phyloP scores from a whole-genome alignment of 2,113 vertebrate genomes.

The Cacatua alba region DNA sequence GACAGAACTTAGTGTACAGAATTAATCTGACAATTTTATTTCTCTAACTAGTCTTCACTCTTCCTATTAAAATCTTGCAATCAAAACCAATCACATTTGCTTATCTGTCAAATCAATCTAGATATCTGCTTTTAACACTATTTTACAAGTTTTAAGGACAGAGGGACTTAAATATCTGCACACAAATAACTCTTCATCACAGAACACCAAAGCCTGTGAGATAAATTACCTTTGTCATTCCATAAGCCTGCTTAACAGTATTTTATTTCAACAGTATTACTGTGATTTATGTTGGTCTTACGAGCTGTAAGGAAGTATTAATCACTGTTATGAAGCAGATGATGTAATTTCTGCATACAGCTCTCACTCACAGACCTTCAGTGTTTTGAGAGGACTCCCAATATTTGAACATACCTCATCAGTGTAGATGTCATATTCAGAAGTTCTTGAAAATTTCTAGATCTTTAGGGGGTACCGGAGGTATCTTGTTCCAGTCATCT shows the following conservation, averaged over 20 bases:
- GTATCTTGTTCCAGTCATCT: constrained; percentile 87
- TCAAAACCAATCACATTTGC: not conserved
- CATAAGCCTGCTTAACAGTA: not conserved
- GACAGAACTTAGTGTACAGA: not conserved
- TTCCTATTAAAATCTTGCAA: not conserved
- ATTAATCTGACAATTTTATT: not conserved
- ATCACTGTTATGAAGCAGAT: not conserved
- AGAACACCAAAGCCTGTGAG: not conserved
- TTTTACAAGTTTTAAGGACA: not conserved
- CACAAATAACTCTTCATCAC: not conserved
- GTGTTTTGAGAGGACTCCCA: not conserved
- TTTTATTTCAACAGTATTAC: not conserved
- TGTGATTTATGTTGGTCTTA: not conserved
- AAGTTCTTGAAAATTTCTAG: constrained; percentile 94
- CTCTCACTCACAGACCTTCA: not conserved
- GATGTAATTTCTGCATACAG: not conserved
- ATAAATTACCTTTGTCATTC: not conserved
- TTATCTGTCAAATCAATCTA: not conserved
- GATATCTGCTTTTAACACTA: not conserved
- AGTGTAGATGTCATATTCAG: constrained; percentile 64
- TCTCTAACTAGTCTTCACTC: not conserved
- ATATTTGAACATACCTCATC: constrained; percentile 24
- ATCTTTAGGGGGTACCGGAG: constrained; percentile 84
- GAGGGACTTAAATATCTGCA: not conserved
- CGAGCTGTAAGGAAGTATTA: not conserved